A percentile compares a stretch with the other conserved stretches of the same genome.
Conservation (phyloP, 2,888 invertebrate species). For the Macrosiphum euphorbiae region DNA sequence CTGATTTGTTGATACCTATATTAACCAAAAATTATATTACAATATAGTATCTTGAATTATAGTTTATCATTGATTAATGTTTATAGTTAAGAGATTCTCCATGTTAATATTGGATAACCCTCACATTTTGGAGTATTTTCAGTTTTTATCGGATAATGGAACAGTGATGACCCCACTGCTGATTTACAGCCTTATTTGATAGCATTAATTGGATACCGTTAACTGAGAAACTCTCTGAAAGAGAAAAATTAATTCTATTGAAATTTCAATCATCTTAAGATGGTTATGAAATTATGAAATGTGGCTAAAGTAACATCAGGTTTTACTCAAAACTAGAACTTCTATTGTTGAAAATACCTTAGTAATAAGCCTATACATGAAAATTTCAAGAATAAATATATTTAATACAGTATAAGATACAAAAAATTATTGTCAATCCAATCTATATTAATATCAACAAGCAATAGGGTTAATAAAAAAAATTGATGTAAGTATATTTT, state of each 20-base stretch:
- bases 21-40: neutral
- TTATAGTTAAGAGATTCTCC: neutral
- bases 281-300: neutral
- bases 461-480: neutral
- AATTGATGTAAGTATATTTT: neutral
- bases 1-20: conserved; percentile 23
- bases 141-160: too few species aligned
- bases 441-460: neutral
- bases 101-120: neutral
- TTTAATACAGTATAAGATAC: neutral
- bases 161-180: too few species aligned
- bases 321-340: neutral
- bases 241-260: neutral
- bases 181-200: too few species aligned
- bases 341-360: neutral
- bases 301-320: too few species aligned
- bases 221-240: too few species aligned
- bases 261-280: neutral
- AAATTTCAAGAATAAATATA: neutral
- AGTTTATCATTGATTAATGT: neutral
- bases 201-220: too few species aligned
- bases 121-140: too few species aligned
- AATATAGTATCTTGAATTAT: neutral
- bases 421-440: neutral
- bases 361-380: neutral